Evolutionary conservation across 2,797 vertebrate species (phyloP).

Genomic region (Danio aesculapii): DNA sequence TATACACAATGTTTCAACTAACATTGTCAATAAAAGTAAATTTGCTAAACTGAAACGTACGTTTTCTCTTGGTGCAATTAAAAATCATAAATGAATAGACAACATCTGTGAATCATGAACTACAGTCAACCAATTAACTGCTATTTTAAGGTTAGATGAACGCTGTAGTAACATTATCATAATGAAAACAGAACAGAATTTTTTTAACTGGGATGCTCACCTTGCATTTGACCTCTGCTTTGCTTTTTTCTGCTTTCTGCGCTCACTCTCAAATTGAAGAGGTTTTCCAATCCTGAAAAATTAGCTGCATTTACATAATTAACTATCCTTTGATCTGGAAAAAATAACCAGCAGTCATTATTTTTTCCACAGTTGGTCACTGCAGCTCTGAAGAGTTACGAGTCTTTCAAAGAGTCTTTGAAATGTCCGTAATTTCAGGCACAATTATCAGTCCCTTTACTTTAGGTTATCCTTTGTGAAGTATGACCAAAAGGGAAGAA

Average conservation of each 20-base stretch:
- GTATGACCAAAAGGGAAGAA: conserved; percentile 71
- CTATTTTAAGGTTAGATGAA: too few species aligned
- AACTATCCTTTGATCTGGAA: background rate
- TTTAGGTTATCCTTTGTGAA: conserved; percentile 72
- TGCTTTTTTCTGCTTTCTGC: background rate
- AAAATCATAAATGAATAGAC: too few species aligned
- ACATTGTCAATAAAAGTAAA: too few species aligned
- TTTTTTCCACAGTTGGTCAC: background rate
- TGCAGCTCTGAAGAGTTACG: conserved; percentile 57
- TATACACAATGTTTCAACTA: too few species aligned
- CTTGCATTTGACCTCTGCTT: background rate
- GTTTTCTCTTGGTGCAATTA: too few species aligned
- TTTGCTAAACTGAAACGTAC: too few species aligned
- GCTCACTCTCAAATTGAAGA: conserved; percentile 6
- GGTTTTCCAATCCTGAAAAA: background rate
- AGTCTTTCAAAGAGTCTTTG: conserved; percentile 62
- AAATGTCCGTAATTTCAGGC: conserved; percentile 73
- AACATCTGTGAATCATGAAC: too few species aligned
- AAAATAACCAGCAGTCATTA: conserved; percentile 7
- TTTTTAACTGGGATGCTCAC: background rate
- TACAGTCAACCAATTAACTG: too few species aligned
- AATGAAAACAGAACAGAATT: too few species aligned
- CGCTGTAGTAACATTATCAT: too few species aligned
- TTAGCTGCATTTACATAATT: conserved; percentile 13
- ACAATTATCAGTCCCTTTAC: conserved; percentile 76